Conservation (phyloP, 2,888 invertebrate genomes). For the Melanchra persicariae region DNA sequence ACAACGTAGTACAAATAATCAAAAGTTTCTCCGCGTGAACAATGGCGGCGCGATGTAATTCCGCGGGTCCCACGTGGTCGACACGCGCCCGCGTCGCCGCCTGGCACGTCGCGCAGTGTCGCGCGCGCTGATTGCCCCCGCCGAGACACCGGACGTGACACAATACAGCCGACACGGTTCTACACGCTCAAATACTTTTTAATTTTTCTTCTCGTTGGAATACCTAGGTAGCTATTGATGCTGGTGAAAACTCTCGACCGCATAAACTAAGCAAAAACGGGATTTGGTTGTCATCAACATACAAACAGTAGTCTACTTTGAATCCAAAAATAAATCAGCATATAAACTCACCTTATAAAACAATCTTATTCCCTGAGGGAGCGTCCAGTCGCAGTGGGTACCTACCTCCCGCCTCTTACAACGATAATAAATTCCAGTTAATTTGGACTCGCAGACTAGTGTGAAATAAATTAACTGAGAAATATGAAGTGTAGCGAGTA, state of each 20-base stretch:
- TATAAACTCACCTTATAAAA: background rate
- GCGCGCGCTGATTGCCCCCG: constrained; percentile 53
- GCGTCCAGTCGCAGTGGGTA: constrained; percentile 26
- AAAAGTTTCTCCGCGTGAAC: constrained; percentile 23
- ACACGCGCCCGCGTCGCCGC: constrained; percentile 31
- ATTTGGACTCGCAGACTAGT: constrained; percentile 34
- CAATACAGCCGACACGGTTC: constrained; percentile 20
- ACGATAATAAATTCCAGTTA: constrained; percentile 50
- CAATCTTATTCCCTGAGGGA: constrained; percentile 36
- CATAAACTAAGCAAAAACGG: background rate
- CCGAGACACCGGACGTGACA: constrained; percentile 50
- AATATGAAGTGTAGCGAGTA: constrained; percentile 38
- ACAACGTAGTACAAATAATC: constrained; percentile 6
- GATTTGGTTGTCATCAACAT: background rate
- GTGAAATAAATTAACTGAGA: constrained; percentile 49
- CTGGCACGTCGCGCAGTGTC: constrained; percentile 22
- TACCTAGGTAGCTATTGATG: background rate
- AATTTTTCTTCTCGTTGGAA: background rate
- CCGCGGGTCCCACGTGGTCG: constrained; percentile 25
- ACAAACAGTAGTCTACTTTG: background rate
- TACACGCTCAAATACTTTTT: constrained; percentile 12
- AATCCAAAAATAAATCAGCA: background rate
- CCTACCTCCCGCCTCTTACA: background rate
- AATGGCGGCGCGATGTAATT: constrained; percentile 31
- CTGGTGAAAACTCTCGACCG: background rate